phyloP scores from a whole-genome alignment of 1,140 invertebrate species.

The Pissodes strobi region DNA sequence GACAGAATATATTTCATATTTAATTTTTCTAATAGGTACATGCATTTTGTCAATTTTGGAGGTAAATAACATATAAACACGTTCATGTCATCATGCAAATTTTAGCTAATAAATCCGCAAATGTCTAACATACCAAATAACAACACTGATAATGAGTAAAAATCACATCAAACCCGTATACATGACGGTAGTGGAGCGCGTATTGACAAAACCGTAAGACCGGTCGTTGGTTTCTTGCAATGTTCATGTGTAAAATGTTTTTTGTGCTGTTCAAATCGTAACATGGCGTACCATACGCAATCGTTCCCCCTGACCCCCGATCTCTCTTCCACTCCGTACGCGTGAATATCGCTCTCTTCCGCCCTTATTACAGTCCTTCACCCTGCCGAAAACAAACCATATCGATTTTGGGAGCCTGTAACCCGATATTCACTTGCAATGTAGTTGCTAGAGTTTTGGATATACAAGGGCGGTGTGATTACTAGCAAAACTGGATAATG shows the following conservation, averaged over 20 bases:
- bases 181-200: constrained; percentile 15
- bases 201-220: constrained; percentile 49
- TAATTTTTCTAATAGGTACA: too few species aligned
- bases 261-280: constrained; percentile 48
- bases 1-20: too few species aligned
- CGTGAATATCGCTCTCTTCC: constrained; percentile 48
- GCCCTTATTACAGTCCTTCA: constrained; percentile 46
- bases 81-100: too few species aligned
- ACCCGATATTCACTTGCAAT: constrained; percentile 52
- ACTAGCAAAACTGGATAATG: too few species aligned
- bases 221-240: constrained; percentile 29
- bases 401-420: constrained; percentile 53
- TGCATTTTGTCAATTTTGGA: too few species aligned
- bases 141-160: too few species aligned
- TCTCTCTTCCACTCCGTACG: constrained; percentile 33
- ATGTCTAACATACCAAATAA: too few species aligned
- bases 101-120: too few species aligned
- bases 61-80: too few species aligned
- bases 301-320: constrained; percentile 37
- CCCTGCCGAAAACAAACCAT: constrained; percentile 52
- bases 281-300: constrained; percentile 54
- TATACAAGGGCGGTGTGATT: constrained; percentile 4
- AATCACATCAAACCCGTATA: constrained; percentile 21
- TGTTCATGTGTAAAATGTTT: constrained; percentile 51
- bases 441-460: constrained; percentile 42